Evolutionary conservation across 2,888 invertebrate species (phyloP).

Genomic region (Synanthedon andrenaeformis): DNA sequence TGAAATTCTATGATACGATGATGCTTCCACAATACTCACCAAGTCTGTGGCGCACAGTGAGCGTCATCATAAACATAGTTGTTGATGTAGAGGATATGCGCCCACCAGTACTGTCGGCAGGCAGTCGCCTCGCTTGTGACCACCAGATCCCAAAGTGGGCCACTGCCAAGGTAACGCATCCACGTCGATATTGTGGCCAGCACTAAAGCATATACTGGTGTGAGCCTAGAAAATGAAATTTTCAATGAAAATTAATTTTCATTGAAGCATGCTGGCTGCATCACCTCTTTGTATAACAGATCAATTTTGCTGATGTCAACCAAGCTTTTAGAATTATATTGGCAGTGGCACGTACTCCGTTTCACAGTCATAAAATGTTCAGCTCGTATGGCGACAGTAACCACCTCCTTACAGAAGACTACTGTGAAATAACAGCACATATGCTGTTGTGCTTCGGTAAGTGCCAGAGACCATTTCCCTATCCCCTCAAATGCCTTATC

Average conservation of each 20-base stretch:
- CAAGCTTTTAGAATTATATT: no score
- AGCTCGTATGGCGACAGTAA: no score
- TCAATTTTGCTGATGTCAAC: background rate
- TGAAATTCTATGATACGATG: background rate
- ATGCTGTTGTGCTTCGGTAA: no score
- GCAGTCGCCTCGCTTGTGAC: conserved; percentile 35
- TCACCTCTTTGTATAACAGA: no score
- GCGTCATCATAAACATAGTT: conserved; percentile 46
- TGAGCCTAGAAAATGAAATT: conserved; percentile 27
- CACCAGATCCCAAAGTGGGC: conserved; percentile 46
- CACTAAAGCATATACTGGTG: conserved; percentile 45
- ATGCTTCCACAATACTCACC: conserved; percentile 20
- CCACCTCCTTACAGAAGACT: no score
- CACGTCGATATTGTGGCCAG: conserved; percentile 40
- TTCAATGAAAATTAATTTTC: no score
- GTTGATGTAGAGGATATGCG: conserved; percentile 53
- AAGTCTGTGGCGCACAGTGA: conserved; percentile 40
- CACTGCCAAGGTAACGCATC: conserved; percentile 36
- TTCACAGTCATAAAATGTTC: no score
- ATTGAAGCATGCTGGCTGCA: no score
- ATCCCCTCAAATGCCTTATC: no score
- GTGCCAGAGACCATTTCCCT: no score
- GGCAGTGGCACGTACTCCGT: no score
- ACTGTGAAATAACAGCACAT: no score
- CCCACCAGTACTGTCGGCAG: conserved; percentile 60